phyloP scores from a whole-genome alignment of 2,888 invertebrate genomes.

The Limnephilus auricula region DNA sequence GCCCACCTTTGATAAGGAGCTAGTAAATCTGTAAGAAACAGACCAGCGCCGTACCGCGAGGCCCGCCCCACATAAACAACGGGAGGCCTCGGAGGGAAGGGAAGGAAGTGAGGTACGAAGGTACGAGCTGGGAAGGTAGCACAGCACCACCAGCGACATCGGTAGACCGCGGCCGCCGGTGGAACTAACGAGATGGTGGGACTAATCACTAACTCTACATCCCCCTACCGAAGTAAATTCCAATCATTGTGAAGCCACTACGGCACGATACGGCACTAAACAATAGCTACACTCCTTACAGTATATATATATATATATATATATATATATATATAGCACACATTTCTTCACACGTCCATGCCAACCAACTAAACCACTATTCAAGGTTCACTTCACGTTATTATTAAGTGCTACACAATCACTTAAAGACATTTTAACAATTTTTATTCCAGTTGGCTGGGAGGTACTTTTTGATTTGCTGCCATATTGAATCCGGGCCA shows the following conservation, averaged over 20 bases:
- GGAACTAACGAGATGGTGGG: conserved; percentile 51
- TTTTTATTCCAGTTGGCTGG: background rate
- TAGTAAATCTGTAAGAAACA: background rate
- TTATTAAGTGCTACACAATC: background rate
- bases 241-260: conserved; percentile 50
- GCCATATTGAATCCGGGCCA: too few species aligned
- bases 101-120: too few species aligned
- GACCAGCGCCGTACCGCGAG: conserved; percentile 25
- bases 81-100: background rate
- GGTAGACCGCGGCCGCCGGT: conserved; percentile 41
- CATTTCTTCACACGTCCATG: background rate
- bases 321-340: too few species aligned
- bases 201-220: conserved; percentile 55
- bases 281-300: background rate
- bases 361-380: background rate
- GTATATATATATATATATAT: too few species aligned
- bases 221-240: conserved; percentile 55
- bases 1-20: background rate
- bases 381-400: background rate
- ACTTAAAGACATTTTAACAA: background rate
- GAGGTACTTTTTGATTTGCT: too few species aligned
- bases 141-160: conserved; percentile 16
- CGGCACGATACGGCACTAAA: conserved; percentile 1
- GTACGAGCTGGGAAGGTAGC: background rate
- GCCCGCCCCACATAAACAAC: conserved; percentile 27